Evolutionary conservation across 2,797 vertebrate species (phyloP), one percentile per base, ranked within the genome.

Genomic region (Gobionotothen gibberifrons): DNA sequence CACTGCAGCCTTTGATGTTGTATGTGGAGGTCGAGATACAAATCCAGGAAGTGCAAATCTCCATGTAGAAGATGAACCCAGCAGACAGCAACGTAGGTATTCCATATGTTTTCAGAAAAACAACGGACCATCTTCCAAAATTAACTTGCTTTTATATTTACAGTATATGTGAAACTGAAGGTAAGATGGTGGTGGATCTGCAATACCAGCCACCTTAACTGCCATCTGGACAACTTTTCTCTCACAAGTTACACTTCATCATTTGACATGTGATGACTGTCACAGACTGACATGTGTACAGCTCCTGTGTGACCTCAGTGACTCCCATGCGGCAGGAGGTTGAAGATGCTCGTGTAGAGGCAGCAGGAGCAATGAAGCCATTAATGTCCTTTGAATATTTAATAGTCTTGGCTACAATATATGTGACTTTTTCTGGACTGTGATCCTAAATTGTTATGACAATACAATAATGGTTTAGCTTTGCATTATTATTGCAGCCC

Each of bases 11-110:
- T 74, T 65, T 71, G 42, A 69, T 55, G 42, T 19, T 47, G 39
- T 51, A 22, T 68, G n/a, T 54, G 21, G 66, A 76, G 59, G 74
- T 79, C 70, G 69, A 42, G 56, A 77, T 44, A 29, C 21, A 66
- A 70, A 64, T 74, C 46, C 17, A n/a, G 11, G 40, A 49, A 52
- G 36, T 3, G 8, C 22, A 72, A 57, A 63, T 70, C 11, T 68
- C 59, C 15, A 58, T 57, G 39, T 44, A 48, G 52, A 56, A 65
- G 13, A 63, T 29, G 13, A 65, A 26, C 53, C 52, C 19, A 3
- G 49, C n/a, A 47, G 12, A 46, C 2, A 13, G 48, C 17, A 52
- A 51, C 42, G 48, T 55, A 15, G 8, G 13, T 21, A 19, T 61
- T 67, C 8, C 4, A 32, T 59, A 11, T 52, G 51, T 46, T 36